These are phyloP conservation scores for Ophion obscuratus DNA, from an alignment of 2,888 invertebrate genomes.

Conservation along the genomic window DNA sequence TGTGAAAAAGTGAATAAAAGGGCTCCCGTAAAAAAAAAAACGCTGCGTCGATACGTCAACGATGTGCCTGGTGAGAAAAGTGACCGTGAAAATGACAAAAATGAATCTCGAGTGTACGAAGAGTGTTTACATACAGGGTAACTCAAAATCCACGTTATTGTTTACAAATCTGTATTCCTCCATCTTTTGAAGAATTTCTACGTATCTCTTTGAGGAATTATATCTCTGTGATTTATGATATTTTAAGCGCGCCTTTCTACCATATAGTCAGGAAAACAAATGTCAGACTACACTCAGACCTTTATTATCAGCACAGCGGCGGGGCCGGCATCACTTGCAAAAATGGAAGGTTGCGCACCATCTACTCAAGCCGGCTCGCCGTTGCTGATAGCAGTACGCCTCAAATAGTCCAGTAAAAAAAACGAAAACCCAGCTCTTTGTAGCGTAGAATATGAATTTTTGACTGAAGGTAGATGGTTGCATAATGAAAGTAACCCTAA, in stretches of 20 bases:
- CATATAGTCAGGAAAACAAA: not conserved
- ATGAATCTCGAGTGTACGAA: constrained; percentile 39
- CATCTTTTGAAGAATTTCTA: not conserved
- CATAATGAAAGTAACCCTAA: too few species aligned
- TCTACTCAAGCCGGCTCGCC: too few species aligned
- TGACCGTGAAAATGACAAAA: constrained; percentile 47
- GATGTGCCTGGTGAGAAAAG: constrained; percentile 34
- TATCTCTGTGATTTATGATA: too few species aligned
- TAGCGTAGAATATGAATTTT: too few species aligned
- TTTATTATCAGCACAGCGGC: too few species aligned
- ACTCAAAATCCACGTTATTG: constrained; percentile 8
- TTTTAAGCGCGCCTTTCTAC: not conserved
- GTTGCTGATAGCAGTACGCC: too few species aligned
- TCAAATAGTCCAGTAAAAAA: not conserved
- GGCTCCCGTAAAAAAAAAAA: constrained; percentile 35
- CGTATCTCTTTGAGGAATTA: too few species aligned
- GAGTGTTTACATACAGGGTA: constrained; percentile 3
- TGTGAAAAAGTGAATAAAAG: constrained; percentile 39
- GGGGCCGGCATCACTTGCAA: too few species aligned
- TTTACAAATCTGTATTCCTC: not conserved
- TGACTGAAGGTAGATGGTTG: too few species aligned
- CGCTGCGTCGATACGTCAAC: not conserved
- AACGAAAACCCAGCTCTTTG: too few species aligned
- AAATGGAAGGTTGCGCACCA: too few species aligned
- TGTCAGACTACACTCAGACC: not conserved